A percentile compares a stretch with the other conserved stretches of the same genome.
Evolutionary conservation across 2,888 invertebrate genomes (phyloP).

Genomic region (Dicyrtoma fusca): DNA sequence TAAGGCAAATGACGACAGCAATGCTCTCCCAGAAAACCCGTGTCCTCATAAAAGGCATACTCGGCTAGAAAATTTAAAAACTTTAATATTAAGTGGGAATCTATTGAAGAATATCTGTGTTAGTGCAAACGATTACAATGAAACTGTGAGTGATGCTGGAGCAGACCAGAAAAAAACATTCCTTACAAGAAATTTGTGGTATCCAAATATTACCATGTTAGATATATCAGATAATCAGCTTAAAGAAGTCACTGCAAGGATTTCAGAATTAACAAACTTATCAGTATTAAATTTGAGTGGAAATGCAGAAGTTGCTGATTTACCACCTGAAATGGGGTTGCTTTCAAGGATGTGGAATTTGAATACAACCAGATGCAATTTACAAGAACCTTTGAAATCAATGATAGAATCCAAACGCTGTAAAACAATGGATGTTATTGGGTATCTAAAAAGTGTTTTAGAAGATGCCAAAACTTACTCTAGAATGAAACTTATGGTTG

Average conservation of each 20-base stretch:
- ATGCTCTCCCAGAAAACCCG: constrained; percentile 59
- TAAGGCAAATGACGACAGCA: constrained; percentile 69
- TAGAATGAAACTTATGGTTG: constrained; percentile 94
- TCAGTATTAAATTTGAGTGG: constrained; percentile 93
- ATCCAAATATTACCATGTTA: constrained; percentile 91
- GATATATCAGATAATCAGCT: constrained; percentile 89
- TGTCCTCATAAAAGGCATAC: constrained; percentile 84
- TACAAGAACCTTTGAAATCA: constrained; percentile 83
- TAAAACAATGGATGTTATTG: constrained; percentile 90
- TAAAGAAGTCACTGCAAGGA: constrained; percentile 75
- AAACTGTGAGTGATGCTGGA: constrained; percentile 71
- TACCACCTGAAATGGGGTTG: constrained; percentile 94
- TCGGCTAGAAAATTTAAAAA: constrained; percentile 77
- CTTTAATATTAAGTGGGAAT: constrained; percentile 85
- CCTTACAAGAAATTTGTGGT: constrained; percentile 71
- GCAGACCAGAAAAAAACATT: constrained; percentile 61
- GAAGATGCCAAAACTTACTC: constrained; percentile 93
- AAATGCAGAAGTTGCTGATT: constrained; percentile 79
- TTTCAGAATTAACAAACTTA: constrained; percentile 82
- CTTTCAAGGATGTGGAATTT: constrained; percentile 95
- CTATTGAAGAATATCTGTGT: constrained; percentile 74
- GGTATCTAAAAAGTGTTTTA: constrained; percentile 84
- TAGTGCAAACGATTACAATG: constrained; percentile 41
- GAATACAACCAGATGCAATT: constrained; percentile 83
- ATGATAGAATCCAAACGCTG: constrained; percentile 92